Evolutionary conservation across 2,113 vertebrate species (phyloP), one percentile per base, ranked within the genome.

Genomic region (Micronisus gabar): DNA sequence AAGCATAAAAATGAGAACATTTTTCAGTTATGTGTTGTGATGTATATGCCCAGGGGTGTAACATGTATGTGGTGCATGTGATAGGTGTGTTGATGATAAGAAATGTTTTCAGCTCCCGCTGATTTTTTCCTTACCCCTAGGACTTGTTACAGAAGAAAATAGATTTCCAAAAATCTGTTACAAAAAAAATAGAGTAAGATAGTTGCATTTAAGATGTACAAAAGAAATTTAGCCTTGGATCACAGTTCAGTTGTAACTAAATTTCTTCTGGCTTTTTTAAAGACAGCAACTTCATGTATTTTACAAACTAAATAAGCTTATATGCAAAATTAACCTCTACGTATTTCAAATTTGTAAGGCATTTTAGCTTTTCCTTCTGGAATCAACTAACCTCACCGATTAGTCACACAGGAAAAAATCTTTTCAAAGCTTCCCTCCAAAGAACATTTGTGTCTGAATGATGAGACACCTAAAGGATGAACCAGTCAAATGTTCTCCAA

Each of bases 361-460:
- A 92, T 80, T 95, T 95, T 70, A 94, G 71, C 81, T 56, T 71
- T 97, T 91, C 92, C 74, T 90, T 90, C 80, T 88, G 74, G 73
- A 92, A 93, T 84, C 68, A 90, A 81, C 74, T 88, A 75, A 93
- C n/a, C 56, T 94, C 56, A 75, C 67, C 61, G 40, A 72, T 70
- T 59, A 84, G 34, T 83, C 84, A 75, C 72, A 70, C 30, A 83
- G 71, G 66, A 94, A 89, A 84, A 91, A 95, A 38, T 5, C 8
- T 94, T 96, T 93, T 48, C 87, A 81, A 92, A 95, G 63, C 43
- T 92, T 92, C 53, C 61, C 58, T 90, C 70, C 70, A 68, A 79
- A 81, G 67, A 90, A 86, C 45, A 82, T 68, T 93, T 79, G 55
- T 61, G 23, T 65, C 80, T 88, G 86, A 90, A 91, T 78, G 75